These are phyloP conservation scores for Ciconia boyciana DNA, from an alignment of 2,113 vertebrate genomes.

Conservation along the genomic window DNA sequence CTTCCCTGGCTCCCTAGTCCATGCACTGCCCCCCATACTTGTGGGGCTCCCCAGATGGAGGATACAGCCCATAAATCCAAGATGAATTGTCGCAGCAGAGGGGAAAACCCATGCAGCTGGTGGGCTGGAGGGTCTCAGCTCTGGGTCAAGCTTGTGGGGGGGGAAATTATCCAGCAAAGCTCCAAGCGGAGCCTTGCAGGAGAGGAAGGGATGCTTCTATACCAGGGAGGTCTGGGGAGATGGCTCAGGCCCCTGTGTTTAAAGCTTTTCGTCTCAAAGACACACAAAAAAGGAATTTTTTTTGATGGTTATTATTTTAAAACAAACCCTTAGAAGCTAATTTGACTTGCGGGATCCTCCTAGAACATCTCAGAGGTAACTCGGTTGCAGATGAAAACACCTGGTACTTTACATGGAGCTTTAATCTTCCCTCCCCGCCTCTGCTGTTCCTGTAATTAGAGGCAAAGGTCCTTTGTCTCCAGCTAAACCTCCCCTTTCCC, in stretches of 20 bases:
- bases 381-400: neutral
- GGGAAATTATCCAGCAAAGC: neutral
- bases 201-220: neutral
- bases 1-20: neutral
- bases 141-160: accelerated
- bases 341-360: neutral
- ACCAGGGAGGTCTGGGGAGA: neutral
- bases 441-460: neutral
- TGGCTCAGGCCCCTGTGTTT: neutral
- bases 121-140: neutral
- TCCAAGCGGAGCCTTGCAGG: neutral
- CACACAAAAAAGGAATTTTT: neutral
- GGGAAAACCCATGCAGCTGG: neutral
- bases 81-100: neutral
- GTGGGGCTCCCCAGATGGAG: neutral
- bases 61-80: neutral
- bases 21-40: neutral
- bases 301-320: neutral
- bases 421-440: neutral
- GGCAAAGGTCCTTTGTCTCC: neutral
- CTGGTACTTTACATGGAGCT: neutral
- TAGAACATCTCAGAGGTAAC: neutral
- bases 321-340: neutral
- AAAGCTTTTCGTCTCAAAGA: neutral
- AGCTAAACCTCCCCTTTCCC: neutral